Conservation (phyloP, 2,888 invertebrate species). For the Eristalis intricaria region DNA sequence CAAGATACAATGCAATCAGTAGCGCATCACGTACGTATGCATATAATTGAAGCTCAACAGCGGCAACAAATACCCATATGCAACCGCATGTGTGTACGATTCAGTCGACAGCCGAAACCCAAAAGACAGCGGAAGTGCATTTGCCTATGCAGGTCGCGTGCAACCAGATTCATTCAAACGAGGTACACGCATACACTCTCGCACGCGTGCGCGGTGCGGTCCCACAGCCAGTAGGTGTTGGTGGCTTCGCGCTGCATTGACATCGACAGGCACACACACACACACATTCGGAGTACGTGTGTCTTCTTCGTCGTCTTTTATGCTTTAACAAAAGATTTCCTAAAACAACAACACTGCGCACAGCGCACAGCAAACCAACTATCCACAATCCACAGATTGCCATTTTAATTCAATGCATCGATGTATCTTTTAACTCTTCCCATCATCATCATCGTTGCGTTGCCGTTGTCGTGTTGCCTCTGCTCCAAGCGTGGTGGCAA, state of each 20-base stretch:
- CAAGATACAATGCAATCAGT: constrained; percentile 64
- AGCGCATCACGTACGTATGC: constrained; percentile 61
- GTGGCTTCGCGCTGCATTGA: constrained; percentile 1
- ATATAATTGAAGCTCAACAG: constrained; percentile 41
- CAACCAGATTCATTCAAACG: constrained; percentile 69
- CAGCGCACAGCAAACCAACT: constrained; percentile 17
- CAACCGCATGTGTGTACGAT: not conserved
- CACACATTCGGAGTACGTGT: not conserved
- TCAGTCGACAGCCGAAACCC: constrained; percentile 44
- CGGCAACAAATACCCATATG: constrained; percentile 55
- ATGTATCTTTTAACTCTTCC: constrained; percentile 63
- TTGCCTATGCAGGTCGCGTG: constrained; percentile 72
- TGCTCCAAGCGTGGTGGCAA: not conserved
- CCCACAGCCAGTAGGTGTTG: constrained; percentile 3
- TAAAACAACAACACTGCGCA: constrained; percentile 47
- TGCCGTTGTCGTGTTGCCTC: constrained; percentile 5
- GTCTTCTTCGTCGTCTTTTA: constrained; percentile 39
- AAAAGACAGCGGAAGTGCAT: constrained; percentile 69
- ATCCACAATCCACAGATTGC: constrained; percentile 58
- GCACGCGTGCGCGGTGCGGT: not conserved
- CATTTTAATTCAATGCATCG: constrained; percentile 72
- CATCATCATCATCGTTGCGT: constrained; percentile 46
- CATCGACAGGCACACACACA: not conserved
- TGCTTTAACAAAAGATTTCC: constrained; percentile 69
- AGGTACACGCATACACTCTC: not conserved